Conservation (phyloP, 2,113 vertebrate genomes). For the Castor canadensis region DNA sequence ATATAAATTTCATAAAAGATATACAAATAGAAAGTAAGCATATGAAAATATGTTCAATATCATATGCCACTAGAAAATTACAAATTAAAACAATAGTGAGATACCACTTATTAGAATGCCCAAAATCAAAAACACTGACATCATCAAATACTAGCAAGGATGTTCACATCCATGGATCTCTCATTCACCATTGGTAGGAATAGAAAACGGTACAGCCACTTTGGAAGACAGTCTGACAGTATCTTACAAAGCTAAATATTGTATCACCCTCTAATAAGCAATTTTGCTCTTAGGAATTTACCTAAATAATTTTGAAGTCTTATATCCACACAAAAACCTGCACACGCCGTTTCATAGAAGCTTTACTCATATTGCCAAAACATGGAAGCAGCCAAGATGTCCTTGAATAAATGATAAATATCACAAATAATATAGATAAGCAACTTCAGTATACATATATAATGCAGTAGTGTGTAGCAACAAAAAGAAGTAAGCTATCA, state of each 20-base stretch:
- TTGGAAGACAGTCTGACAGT: too few relatives aligned
- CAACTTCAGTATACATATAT: neutral
- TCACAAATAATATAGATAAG: neutral
- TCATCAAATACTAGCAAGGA: too few relatives aligned
- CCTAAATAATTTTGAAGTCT: neutral
- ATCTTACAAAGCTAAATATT: neutral
- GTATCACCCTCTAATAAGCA: neutral
- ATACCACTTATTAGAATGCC: too few relatives aligned
- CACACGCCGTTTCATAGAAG: neutral
- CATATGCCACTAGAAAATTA: too few relatives aligned
- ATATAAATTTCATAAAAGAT: too few relatives aligned
- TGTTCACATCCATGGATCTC: too few relatives aligned
- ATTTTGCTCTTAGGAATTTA: neutral
- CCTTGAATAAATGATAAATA: neutral
- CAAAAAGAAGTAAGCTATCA: too few relatives aligned
- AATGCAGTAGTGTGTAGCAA: neutral
- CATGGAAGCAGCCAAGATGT: neutral
- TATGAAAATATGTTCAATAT: too few relatives aligned
- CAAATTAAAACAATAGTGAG: too few relatives aligned
- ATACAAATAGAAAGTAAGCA: too few relatives aligned
- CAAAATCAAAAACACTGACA: too few relatives aligned
- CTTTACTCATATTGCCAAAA: neutral
- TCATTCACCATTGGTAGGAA: neutral
- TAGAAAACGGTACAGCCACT: neutral
- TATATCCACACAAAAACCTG: too few relatives aligned